Evolutionary conservation across 2,888 invertebrate genomes (phyloP).

Genomic region (Notodonta ziczac): DNA sequence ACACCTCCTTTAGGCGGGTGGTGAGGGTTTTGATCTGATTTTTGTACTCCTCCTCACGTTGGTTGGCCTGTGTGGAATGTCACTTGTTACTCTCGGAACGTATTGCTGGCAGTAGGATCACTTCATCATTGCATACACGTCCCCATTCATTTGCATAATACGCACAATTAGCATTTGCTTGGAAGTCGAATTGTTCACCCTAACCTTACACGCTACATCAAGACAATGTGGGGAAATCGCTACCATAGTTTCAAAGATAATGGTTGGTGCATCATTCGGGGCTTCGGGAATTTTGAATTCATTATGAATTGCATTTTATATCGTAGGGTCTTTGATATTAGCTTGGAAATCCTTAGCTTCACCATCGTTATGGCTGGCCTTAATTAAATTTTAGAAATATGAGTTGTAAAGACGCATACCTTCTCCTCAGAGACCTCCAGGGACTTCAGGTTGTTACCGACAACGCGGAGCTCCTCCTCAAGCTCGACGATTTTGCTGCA

Average conservation of each 20-base stretch:
- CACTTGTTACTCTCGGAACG: slow-evolving; percentile 49
- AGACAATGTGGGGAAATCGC: slow-evolving; percentile 24
- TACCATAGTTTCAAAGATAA: slow-evolving; percentile 22
- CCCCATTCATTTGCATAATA: slow-evolving; percentile 28
- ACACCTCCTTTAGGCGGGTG: slow-evolving; percentile 99
- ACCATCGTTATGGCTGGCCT: slow-evolving; percentile 10
- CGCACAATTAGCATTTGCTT: slow-evolving; percentile 34
- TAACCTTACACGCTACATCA: slow-evolving; percentile 27
- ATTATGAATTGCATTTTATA: slow-evolving; percentile 4
- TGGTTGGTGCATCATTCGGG: slow-evolving; percentile 76
- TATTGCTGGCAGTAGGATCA: slow-evolving; percentile 10
- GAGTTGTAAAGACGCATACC: slow-evolving; percentile 85
- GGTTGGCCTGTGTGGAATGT: slow-evolving; percentile 93
- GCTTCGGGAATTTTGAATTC: neutral
- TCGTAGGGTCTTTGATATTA: neutral
- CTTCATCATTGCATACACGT: slow-evolving; percentile 15
- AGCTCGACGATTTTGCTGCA: slow-evolving; percentile 99
- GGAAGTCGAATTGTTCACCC: slow-evolving; percentile 24
- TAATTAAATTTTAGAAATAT: slow-evolving; percentile 12
- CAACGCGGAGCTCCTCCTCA: slow-evolving; percentile 99
- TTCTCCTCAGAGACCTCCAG: slow-evolving; percentile 99
- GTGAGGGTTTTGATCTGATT: slow-evolving; percentile 99
- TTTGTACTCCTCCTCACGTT: slow-evolving; percentile 99
- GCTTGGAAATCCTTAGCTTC: slow-evolving; percentile 5
- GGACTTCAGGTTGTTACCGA: slow-evolving; percentile 99